Conservation (phyloP, 2,888 invertebrate genomes). For the Dione vanillae region DNA sequence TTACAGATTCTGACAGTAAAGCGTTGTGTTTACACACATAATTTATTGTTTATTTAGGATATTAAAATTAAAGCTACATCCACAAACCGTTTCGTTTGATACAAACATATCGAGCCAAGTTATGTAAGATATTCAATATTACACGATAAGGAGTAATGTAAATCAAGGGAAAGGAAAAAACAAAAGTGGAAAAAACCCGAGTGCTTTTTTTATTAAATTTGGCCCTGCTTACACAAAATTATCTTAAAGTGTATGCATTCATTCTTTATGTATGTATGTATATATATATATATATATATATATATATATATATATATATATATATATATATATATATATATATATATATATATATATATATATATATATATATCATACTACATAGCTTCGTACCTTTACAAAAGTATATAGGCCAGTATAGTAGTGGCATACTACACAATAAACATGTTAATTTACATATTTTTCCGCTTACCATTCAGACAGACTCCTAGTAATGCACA, state of each 20-base stretch:
- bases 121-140: neutral
- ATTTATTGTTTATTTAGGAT: neutral
- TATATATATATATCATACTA: no score
- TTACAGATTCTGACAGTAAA: no score
- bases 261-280: no score
- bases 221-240: neutral
- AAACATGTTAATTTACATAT: no score
- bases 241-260: slow-evolving; percentile 4
- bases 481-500: neutral
- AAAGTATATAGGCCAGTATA: neutral
- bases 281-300: no score
- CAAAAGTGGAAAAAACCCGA: neutral
- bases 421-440: no score
- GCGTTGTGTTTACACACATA: no score
- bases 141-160: slow-evolving; percentile 5
- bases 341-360: no score
- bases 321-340: no score
- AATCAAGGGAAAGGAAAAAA: slow-evolving; percentile 5
- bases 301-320: no score
- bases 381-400: no score
- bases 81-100: neutral
- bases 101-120: slow-evolving; percentile 4
- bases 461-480: neutral
- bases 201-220: neutral
- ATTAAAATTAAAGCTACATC: neutral